Evolutionary conservation across 2,797 vertebrate genomes (phyloP), one percentile per base, ranked within the genome.

Genomic region (Eulemur coronatus): DNA sequence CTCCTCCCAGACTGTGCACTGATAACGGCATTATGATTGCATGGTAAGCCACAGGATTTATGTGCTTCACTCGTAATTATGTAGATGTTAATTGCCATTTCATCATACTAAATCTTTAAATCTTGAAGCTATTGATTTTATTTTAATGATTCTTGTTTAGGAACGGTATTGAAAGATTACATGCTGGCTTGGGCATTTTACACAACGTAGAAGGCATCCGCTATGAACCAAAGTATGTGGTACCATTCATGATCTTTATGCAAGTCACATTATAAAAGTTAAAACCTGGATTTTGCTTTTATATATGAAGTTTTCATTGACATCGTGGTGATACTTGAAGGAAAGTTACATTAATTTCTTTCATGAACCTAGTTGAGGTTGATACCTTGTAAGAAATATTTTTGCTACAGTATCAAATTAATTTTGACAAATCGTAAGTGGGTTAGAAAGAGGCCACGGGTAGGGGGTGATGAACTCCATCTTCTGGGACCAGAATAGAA

Each of bases 1-100:
- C 99, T 91, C 99, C 99, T 1, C 98, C 99, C 24, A 98, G 98
- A 72, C 98, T 99, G 43, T 99, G 99, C 98, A 99, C 99, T 2
- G 99, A 99, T 97, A 99, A 99, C 0, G 99, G 99, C 26, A 98
- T 99, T 89, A 99, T 99, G 99, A 99, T 99, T 80, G 99, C 99
- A 20, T 99, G 99, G 99, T 99, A 98, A 93, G 98, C 57, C 81
- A 92, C 67, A 33, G 33, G 12, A 1, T 43, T 0, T 78, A 20
- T 72, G 24, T 41, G 38, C n/a, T 73, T 90, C 18, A n/a, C 22
- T 82, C 43, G 13, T 38, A 55, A 20, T 41, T 38, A 2, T 82
- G 11, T 33, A 72, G 35, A 63, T 26, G 63, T 11, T 57, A 33
- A 50, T 84, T 80, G 72, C 46, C 33, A 3, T 57, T 61, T 91